Percentiles rank a stretch among this genome's conserved stretches.
Evolutionary conservation across 2,888 invertebrate species (phyloP).

Genomic region (Icerya purchasi): DNA sequence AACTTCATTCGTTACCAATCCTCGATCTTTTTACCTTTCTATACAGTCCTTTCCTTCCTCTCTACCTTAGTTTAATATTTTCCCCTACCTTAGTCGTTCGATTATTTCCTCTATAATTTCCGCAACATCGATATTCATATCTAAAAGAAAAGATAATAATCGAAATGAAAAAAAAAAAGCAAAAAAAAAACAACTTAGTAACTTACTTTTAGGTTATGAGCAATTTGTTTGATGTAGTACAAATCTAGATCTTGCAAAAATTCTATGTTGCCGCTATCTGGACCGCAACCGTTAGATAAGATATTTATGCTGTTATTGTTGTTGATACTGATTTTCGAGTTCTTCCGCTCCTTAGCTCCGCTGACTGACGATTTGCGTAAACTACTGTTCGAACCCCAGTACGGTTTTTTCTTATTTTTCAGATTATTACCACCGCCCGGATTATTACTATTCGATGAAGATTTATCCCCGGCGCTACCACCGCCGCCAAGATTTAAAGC

Average conservation of each 20-base stretch:
- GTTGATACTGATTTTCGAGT: neutral
- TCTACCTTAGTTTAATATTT: too few species aligned
- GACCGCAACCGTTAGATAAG: slow-evolving; percentile 11
- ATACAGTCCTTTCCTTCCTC: too few species aligned
- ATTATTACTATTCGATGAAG: slow-evolving; percentile 3
- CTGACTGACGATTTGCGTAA: neutral
- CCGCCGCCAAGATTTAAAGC: slow-evolving; percentile 26
- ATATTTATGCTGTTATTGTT: neutral
- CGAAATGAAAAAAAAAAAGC: too few species aligned
- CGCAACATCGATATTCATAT: too few species aligned
- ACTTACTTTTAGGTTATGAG: slow-evolving; percentile 32
- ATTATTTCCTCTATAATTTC: too few species aligned
- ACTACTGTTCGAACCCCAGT: slow-evolving; percentile 5
- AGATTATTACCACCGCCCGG: neutral
- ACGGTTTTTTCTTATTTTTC: slow-evolving; percentile 7
- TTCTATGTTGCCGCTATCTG: slow-evolving; percentile 26
- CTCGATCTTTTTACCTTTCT: too few species aligned
- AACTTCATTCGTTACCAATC: too few species aligned
- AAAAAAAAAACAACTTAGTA: too few species aligned
- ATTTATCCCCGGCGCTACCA: neutral
- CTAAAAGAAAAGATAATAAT: too few species aligned
- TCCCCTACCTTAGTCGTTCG: too few species aligned
- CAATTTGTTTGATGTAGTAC: slow-evolving; percentile 33
- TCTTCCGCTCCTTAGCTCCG: neutral
- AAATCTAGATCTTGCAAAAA: slow-evolving; percentile 32